Base-by-base conservation (phyloP, 2,888 invertebrate species). In the Amphipoea oculea region DNA sequence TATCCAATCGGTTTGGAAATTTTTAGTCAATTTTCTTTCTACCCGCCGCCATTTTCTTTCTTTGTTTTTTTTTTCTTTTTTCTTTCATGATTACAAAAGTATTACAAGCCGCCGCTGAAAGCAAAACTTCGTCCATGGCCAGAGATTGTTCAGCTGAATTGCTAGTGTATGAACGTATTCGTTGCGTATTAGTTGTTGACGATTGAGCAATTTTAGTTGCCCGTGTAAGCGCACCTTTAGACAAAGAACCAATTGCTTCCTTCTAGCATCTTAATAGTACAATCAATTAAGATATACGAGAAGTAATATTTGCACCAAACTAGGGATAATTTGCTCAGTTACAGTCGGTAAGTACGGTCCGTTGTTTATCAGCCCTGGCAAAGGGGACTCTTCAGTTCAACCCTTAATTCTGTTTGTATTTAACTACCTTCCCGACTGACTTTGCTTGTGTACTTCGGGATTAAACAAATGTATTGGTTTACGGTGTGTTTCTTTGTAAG, bases 341-440 rank as follows among this genome's bases (percentile, higher is more conserved):
- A n/a, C 54, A 11, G 40, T 20, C n/a, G 60, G 68, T 73, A 80
- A 76, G 86, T 82, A 78, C 76, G 81, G 81, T 77, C 42, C 20
- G 23, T 63, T 86, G 86, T 86, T 82, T 86, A 82, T 82, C 78
- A 57, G 73, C 5, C 45, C 9, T 6, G 63, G 51, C 68, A 81
- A 80, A 81, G 68, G 71, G 70, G 20, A 66, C 71, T 42, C 79
- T 74, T 63, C 57, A 68, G 65, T 69, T 23, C 48, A 36, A 57
- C 63, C 76, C 67, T 74, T 85, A 84, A 78, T 86, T 45, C 81
- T 84, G 75, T 86, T 86, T 86, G 74, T 78, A 71, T 85, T 77
- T 48, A 51, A 81, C 81, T 69, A 73, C 40, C 79, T 67, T 67
- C 68, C n/a, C n/a, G 45, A 63, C 60, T 73, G 60, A 73, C 72